Evolutionary conservation across 1,140 invertebrate species (phyloP).

Genomic region (Caerostris darwini): DNA sequence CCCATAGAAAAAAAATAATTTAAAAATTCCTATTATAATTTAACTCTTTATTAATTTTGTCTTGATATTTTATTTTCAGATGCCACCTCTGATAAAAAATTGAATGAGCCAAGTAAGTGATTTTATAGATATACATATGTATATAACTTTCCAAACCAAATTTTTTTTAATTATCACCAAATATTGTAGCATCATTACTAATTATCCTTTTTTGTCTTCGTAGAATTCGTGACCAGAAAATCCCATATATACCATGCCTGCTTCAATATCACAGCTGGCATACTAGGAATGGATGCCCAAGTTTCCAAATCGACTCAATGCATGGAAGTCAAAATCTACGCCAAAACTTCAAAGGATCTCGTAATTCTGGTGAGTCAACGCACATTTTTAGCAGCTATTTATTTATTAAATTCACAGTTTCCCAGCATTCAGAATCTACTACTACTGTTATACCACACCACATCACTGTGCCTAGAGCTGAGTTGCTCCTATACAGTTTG

Average conservation of each 20-base stretch:
- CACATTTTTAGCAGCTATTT: neutral
- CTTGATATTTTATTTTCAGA: neutral
- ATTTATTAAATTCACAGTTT: neutral
- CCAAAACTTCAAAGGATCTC: neutral
- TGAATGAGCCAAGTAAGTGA: neutral
- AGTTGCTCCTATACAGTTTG: too few species aligned
- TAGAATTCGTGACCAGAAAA: neutral
- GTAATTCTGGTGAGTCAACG: neutral
- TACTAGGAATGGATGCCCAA: slow-evolving; percentile 27
- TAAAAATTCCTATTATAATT: too few species aligned
- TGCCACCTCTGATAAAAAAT: neutral
- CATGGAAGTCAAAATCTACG: neutral
- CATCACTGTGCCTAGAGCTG: too few species aligned
- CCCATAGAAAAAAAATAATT: too few species aligned
- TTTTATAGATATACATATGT: too few species aligned
- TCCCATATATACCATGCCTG: neutral
- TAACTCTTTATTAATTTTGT: too few species aligned
- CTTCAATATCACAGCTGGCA: neutral
- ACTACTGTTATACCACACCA: too few species aligned
- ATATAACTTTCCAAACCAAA: too few species aligned
- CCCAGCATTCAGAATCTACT: too few species aligned
- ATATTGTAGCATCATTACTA: neutral
- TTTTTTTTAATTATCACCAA: neutral
- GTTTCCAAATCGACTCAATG: slow-evolving; percentile 19
- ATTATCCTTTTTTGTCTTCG: neutral